Evolutionary conservation across 2,797 vertebrate species (phyloP).

Genomic region (Pseudopleuronectes americanus): DNA sequence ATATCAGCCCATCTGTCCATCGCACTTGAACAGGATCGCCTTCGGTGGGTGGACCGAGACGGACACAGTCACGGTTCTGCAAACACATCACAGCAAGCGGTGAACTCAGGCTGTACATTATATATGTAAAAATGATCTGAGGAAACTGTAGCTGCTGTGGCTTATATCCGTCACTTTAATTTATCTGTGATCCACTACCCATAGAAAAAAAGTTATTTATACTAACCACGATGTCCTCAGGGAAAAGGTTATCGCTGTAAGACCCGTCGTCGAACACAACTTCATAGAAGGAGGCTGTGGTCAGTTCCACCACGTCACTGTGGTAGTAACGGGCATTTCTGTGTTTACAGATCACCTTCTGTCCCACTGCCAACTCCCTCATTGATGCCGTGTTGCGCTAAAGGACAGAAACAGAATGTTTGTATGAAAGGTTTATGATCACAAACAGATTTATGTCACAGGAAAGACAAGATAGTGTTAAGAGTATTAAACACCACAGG

Average conservation of each 20-base stretch:
- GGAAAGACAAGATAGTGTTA: neutral
- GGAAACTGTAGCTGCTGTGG: neutral
- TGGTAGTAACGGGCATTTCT: conserved; percentile 98
- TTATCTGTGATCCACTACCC: too few relatives aligned
- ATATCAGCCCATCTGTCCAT: conserved; percentile 96
- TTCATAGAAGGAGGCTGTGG: conserved; percentile 95
- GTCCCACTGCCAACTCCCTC: conserved; percentile 88
- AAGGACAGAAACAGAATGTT: neutral
- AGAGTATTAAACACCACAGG: neutral
- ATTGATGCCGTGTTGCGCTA: conserved; percentile 89
- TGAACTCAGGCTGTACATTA: neutral
- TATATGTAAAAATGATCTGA: neutral
- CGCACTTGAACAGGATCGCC: conserved; percentile 92
- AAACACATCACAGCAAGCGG: neutral
- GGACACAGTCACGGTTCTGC: conserved; percentile 93
- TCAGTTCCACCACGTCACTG: conserved; percentile 92
- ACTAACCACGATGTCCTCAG: conserved; percentile 95
- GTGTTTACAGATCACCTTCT: conserved; percentile 96
- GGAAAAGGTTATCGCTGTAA: conserved; percentile 97
- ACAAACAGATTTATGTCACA: neutral
- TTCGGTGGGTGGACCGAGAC: conserved; percentile 88
- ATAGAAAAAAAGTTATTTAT: neutral
- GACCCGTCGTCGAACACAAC: conserved; percentile 98
- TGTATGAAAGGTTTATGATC: neutral
- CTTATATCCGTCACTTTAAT: neutral